Base-by-base conservation (phyloP, 2,797 vertebrate genomes). In the Pseudopleuronectes americanus region DNA sequence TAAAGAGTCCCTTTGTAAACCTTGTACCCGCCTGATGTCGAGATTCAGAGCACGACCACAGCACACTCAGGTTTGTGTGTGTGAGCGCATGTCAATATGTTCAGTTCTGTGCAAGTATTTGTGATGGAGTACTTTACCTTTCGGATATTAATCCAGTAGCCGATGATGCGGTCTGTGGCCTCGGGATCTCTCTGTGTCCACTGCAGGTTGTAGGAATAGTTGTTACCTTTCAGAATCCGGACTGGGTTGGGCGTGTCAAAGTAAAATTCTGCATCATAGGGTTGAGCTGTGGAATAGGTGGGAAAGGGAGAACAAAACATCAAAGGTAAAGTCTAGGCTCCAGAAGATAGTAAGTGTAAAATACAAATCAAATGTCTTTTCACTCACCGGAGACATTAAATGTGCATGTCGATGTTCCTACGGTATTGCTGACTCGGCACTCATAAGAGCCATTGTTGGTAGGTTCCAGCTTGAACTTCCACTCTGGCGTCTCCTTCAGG, bases 221-320 rank as follows among this genome's bases (percentile, higher is more conserved):
- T 98, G 92, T 95, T 97, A 79, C 95, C 96, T 90, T 96, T 98
- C 87, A 94, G 91, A 82, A 96, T 96, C 60, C 96, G 89, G 66
- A 97, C 96, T 62, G 97, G 97, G 85, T 96, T 98, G 22, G 96
- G 97, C 51, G 97, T 99, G 89, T 99, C 98, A 61, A 95, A 99
- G 94, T 99, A 99, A 93, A 99, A 99, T 84, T 99, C 98, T n/a
- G 96, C 96, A 77, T 94, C 96, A 87, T 96, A 98, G 26, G 98
- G 96, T 85, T 94, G 95, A 79, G 95, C 98, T 99, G 87, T 80
- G 26, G n/a, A 22, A 22, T 0, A n/a, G 4, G 10, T 6, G 5
- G 1, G 8, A 56, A 0, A 36, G 10, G 43, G 33, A 59, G 16
- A 47, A 19, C 9, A 36, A 69, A 48, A 63, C 17, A 12, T 38